These are phyloP conservation scores for Numida meleagris DNA, from an alignment of 2,113 vertebrate species.

Conservation along the genomic window DNA sequence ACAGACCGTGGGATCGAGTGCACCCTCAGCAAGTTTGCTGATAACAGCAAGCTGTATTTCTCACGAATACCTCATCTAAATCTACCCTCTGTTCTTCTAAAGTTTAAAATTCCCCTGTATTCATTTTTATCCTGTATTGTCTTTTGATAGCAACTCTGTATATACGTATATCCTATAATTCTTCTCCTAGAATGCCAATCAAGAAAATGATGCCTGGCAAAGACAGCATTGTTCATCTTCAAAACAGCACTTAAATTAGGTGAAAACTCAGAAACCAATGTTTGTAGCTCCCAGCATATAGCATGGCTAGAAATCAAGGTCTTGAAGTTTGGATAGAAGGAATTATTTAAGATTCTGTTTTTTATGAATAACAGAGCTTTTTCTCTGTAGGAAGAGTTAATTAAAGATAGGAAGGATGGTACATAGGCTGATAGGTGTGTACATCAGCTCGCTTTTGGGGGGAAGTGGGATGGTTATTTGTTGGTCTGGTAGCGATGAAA, in stretches of 20 bases:
- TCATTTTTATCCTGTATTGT: rapidly evolving
- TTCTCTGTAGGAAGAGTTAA: not conserved
- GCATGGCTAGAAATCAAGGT: not conserved
- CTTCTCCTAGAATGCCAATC: not conserved
- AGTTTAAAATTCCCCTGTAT: not conserved
- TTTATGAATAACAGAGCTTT: not conserved
- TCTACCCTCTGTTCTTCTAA: not conserved
- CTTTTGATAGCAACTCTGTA: not conserved
- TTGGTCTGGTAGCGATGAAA: not conserved
- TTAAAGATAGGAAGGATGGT: not conserved
- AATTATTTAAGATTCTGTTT: not conserved
- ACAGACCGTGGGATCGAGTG: too few relatives aligned
- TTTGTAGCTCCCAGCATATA: not conserved
- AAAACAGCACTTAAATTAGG: not conserved
- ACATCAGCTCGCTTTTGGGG: not conserved
- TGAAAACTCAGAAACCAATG: not conserved
- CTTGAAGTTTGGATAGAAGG: not conserved
- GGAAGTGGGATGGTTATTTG: not conserved
- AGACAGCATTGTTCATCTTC: not conserved
- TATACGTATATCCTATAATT: too few relatives aligned
- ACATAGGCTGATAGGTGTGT: not conserved
- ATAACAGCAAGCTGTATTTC: not conserved
- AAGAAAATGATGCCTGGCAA: not conserved
- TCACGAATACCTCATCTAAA: too few relatives aligned
- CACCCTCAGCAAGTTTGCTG: too few relatives aligned